These are phyloP conservation scores for Lepidocyrtinus sp. DNA, from an alignment of 2,888 invertebrate genomes.

Conservation along the genomic window DNA sequence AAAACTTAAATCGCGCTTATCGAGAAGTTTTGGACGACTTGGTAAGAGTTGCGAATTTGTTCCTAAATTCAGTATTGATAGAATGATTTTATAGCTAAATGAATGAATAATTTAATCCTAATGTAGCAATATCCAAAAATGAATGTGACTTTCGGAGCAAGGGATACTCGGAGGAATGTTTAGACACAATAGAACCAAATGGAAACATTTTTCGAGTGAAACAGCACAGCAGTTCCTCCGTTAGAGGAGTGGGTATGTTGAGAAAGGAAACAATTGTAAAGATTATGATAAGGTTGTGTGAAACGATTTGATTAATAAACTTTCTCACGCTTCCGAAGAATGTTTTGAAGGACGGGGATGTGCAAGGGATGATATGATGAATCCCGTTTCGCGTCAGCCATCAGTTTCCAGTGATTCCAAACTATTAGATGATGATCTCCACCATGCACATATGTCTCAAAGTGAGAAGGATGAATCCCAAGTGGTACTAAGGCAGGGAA, in stretches of 20 bases:
- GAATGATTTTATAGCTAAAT: no score
- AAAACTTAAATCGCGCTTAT: constrained; percentile 94
- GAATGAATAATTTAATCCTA: no score
- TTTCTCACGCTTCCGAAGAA: no score
- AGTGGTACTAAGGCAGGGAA: constrained; percentile 90
- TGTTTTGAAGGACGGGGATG: constrained; percentile 48
- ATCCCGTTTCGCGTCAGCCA: constrained; percentile 84
- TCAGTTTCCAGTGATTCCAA: constrained; percentile 95
- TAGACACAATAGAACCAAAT: constrained; percentile 93
- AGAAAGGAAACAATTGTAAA: no score
- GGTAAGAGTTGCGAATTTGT: constrained; percentile 93
- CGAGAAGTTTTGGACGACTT: constrained; percentile 96
- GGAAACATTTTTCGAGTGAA: constrained; percentile 93
- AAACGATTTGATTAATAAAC: no score
- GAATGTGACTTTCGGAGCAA: constrained; percentile 91
- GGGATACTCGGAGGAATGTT: constrained; percentile 94
- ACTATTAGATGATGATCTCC: constrained; percentile 83
- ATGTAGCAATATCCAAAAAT: constrained; percentile 94
- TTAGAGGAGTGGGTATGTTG: constrained; percentile 69
- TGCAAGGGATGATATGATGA: constrained; percentile 60
- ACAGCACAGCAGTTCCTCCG: constrained; percentile 73
- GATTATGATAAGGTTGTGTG: no score
- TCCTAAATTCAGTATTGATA: no score
- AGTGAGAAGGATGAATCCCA: constrained; percentile 84
- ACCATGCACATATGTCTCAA: constrained; percentile 39